These are phyloP conservation scores for Petrocephalus zakoni DNA, from an alignment of 2,113 vertebrate species.

Conservation along the genomic window DNA sequence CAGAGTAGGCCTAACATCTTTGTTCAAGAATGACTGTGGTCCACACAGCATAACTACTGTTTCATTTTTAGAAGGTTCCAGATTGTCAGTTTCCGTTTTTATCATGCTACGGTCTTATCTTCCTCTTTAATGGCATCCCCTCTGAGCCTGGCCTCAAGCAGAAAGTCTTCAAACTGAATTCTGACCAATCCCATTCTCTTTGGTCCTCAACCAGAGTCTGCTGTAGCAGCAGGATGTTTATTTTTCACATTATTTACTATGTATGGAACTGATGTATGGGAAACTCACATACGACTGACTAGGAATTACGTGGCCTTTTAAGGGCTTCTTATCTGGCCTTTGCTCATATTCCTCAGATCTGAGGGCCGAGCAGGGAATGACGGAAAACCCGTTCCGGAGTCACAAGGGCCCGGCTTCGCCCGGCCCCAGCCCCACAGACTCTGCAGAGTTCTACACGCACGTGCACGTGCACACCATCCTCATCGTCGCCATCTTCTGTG, in stretches of 20 bases:
- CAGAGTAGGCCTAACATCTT: background rate
- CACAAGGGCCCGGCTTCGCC: constrained; percentile 18
- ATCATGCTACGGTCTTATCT: background rate
- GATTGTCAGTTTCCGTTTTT: background rate
- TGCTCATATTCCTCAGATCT: background rate
- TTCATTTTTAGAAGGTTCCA: background rate
- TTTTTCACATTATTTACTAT: background rate
- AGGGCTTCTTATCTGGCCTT: background rate
- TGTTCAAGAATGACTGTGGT: background rate
- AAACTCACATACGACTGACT: background rate
- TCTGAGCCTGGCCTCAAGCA: background rate
- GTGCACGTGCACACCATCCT: constrained; percentile 50
- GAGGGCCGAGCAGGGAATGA: background rate
- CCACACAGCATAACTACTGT: background rate
- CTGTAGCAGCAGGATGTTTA: background rate
- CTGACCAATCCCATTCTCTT: background rate
- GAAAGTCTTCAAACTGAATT: background rate
- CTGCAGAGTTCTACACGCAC: constrained; percentile 25
- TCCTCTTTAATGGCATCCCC: background rate
- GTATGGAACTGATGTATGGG: background rate
- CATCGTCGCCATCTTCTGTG: constrained; percentile 52
- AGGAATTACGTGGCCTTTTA: background rate
- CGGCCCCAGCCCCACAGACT: constrained; percentile 7
- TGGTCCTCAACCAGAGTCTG: background rate
- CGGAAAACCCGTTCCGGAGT: background rate